phyloP scores from a whole-genome alignment of 2,888 invertebrate genomes.

The Geotrupes spiniger region DNA sequence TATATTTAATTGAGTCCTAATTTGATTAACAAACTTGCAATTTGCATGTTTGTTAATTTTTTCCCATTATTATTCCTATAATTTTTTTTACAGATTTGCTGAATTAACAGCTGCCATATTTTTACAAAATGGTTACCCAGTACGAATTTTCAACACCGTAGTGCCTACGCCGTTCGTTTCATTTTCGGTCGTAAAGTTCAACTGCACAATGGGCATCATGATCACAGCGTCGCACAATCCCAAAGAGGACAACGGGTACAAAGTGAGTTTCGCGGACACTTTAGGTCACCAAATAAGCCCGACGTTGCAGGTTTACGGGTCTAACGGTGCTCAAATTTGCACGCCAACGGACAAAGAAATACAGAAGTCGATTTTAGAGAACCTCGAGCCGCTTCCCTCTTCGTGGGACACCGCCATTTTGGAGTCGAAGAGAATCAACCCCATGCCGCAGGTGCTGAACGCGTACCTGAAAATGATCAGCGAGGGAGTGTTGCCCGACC shows the following conservation, averaged over 20 bases:
- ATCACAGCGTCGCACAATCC: slow-evolving; percentile 99
- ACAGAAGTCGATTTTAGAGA: slow-evolving; percentile 70
- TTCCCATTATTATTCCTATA: no score
- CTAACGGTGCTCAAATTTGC: slow-evolving; percentile 93
- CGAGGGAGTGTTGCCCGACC: slow-evolving; percentile 54
- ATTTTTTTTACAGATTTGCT: slow-evolving; percentile 69
- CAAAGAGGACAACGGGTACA: slow-evolving; percentile 95
- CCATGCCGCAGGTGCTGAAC: slow-evolving; percentile 63
- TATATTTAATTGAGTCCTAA: no score
- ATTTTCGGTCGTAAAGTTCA: slow-evolving; percentile 71
- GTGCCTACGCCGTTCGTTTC: slow-evolving; percentile 95
- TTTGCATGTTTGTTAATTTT: no score
- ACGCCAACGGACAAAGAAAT: slow-evolving; percentile 88
- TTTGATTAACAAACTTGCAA: no score
- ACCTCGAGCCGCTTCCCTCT: slow-evolving; percentile 70
- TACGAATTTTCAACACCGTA: slow-evolving; percentile 75
- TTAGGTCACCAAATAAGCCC: neutral
- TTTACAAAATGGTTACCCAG: slow-evolving; percentile 55
- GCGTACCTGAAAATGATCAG: slow-evolving; percentile 66
- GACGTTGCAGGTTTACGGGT: slow-evolving; percentile 74
- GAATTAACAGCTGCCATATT: slow-evolving; percentile 85
- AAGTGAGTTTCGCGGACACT: slow-evolving; percentile 50
- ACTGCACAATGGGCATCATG: slow-evolving; percentile 91
- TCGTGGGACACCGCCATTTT: slow-evolving; percentile 75
- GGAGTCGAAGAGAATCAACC: slow-evolving; percentile 59